Percentiles rank a stretch among this genome's conserved stretches.
These are phyloP conservation scores for Fabriciana adippe DNA, from an alignment of 2,888 invertebrate genomes.

Conservation along the genomic window DNA sequence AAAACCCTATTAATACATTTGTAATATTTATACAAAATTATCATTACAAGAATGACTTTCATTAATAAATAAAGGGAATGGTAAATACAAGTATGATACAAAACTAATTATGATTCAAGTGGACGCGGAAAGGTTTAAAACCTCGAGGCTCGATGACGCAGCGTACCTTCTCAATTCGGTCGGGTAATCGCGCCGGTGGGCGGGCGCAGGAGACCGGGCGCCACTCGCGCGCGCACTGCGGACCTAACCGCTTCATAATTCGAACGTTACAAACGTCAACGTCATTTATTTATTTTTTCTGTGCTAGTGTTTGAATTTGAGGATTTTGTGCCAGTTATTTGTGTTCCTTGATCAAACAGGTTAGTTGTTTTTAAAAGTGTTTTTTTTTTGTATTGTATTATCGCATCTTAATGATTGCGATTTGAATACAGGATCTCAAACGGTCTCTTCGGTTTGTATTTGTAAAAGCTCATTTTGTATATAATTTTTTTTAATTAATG, in stretches of 20 bases:
- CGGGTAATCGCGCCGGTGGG: conserved; percentile 61
- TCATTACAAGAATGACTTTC: too few species aligned
- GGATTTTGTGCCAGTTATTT: conserved; percentile 74
- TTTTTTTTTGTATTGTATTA: conserved; percentile 20
- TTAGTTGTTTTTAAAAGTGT: conserved; percentile 52
- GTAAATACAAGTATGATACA: neutral
- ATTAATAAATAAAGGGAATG: conserved; percentile 1
- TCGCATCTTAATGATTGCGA: neutral
- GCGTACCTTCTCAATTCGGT: conserved; percentile 58
- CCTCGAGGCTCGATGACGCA: conserved; percentile 33
- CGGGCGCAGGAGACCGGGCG: conserved; percentile 69
- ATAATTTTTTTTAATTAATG: neutral
- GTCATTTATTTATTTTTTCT: conserved; percentile 53
- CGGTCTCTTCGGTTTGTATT: conserved; percentile 28
- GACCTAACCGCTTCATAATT: conserved; percentile 68
- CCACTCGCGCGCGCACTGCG: conserved; percentile 79
- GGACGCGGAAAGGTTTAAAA: conserved; percentile 27
- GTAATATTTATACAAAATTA: too few species aligned
- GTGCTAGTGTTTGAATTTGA: conserved; percentile 71
- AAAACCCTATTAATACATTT: too few species aligned
- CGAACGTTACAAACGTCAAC: conserved; percentile 54
- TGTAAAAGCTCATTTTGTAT: conserved; percentile 15
- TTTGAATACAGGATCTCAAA: conserved; percentile 31
- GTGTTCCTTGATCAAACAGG: conserved; percentile 52
- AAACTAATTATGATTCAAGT: conserved; percentile 17